Evolutionary conservation across 2,888 invertebrate species (phyloP).

Genomic region (Trichopria drosophilae): DNA sequence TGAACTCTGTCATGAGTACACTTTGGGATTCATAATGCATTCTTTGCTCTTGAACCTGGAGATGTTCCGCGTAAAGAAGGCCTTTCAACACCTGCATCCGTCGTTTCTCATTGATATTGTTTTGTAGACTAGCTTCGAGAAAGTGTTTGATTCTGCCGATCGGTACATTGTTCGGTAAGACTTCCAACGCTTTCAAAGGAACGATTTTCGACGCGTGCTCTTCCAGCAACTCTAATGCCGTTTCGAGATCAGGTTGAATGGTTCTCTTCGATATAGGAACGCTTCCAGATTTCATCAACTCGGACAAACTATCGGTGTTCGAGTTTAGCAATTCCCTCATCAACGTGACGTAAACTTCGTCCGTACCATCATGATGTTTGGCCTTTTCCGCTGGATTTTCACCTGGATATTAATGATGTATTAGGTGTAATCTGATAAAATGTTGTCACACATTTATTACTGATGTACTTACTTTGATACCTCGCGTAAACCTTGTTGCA

Average conservation of each 20-base stretch:
- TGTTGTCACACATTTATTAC: too few relatives aligned
- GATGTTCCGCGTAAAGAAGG: slow-evolving; percentile 80
- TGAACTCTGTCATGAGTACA: slow-evolving; percentile 82
- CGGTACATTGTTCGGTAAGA: slow-evolving; percentile 80
- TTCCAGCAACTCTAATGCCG: slow-evolving; percentile 79
- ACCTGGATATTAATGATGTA: slow-evolving; percentile 34
- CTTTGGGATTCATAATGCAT: slow-evolving; percentile 81
- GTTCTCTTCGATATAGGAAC: slow-evolving; percentile 59
- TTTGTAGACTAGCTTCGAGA: slow-evolving; percentile 76
- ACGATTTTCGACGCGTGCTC: slow-evolving; percentile 84
- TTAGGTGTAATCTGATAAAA: too few relatives aligned
- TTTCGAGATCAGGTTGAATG: slow-evolving; percentile 73
- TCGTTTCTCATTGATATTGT: slow-evolving; percentile 73
- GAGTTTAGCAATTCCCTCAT: slow-evolving; percentile 64
- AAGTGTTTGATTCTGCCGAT: slow-evolving; percentile 77
- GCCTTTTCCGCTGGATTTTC: slow-evolving; percentile 42
- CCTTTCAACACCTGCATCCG: slow-evolving; percentile 80
- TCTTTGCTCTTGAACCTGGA: slow-evolving; percentile 80
- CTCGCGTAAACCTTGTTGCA: slow-evolving; percentile 72
- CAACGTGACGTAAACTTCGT: slow-evolving; percentile 63
- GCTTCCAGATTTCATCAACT: slow-evolving; percentile 45
- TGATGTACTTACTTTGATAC: slow-evolving; percentile 47
- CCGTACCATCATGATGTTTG: slow-evolving; percentile 48
- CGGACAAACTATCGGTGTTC: slow-evolving; percentile 40
- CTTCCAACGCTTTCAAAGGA: slow-evolving; percentile 75